These are phyloP conservation scores for Campaea margaritaria DNA, from an alignment of 2,888 invertebrate genomes.

Conservation along the genomic window DNA sequence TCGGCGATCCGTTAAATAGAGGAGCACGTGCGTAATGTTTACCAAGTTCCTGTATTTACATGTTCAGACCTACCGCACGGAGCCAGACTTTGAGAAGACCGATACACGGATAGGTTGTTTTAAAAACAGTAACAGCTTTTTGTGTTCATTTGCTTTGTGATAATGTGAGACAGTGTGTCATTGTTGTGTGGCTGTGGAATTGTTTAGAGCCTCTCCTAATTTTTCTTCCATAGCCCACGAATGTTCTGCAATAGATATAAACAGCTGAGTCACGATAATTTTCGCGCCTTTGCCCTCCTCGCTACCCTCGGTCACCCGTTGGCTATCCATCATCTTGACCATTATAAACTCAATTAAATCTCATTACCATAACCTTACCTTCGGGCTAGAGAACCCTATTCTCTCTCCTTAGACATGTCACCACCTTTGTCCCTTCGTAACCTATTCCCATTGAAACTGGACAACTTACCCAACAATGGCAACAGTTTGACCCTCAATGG, in stretches of 20 bases:
- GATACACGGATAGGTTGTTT: constrained; percentile 43
- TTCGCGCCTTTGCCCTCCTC: constrained; percentile 65
- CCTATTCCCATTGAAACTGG: constrained; percentile 73
- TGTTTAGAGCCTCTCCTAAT: constrained; percentile 31
- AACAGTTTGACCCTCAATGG: constrained; percentile 80
- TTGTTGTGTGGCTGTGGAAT: constrained; percentile 50
- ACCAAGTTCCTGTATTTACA: constrained; percentile 58
- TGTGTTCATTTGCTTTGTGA: constrained; percentile 53
- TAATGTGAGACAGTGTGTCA: constrained; percentile 52
- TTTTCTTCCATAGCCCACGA: constrained; percentile 1
- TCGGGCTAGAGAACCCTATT: constrained; percentile 64
- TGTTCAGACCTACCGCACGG: constrained; percentile 69
- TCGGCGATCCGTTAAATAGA: constrained; percentile 54
- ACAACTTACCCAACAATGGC: constrained; percentile 80
- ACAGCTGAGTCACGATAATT: constrained; percentile 71
- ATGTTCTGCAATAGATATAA: constrained; percentile 7
- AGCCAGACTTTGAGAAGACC: constrained; percentile 43
- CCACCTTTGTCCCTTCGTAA: constrained; percentile 81
- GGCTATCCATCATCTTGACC: constrained; percentile 72
- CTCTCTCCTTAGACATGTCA: constrained; percentile 73
- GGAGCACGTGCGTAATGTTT: constrained; percentile 66
- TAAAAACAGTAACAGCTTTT: constrained; percentile 41
- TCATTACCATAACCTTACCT: constrained; percentile 79
- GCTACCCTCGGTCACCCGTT: constrained; percentile 49
- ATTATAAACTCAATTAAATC: constrained; percentile 86